Base-by-base conservation (phyloP, 2,113 vertebrate species). In the Ariopsis seemanni region DNA sequence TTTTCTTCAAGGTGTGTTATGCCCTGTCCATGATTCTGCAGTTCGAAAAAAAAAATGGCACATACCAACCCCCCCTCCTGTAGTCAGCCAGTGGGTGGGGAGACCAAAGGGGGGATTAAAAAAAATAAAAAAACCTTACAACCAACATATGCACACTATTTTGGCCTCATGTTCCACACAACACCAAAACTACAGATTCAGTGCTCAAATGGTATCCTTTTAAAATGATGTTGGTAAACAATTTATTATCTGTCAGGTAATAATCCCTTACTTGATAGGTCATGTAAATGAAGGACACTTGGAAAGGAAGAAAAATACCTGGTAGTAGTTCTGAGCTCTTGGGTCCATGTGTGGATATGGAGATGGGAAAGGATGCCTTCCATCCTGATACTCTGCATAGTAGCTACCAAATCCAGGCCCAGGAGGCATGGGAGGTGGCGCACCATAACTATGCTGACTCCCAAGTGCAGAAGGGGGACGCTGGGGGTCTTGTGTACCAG, bases 311-410 rank as follows among this genome's bases (percentile, higher is more conserved):
- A 42, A 62, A 7, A 62, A 22, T 94, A 99, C 98, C 95, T 96
- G 95, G 91, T 97, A 98, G 90, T 97, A 98, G n/a, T 95, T 94
- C 42, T 97, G 95, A 83, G 94, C 30, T 87, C 97, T 96, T 1
- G 97, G 95, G 84, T 98, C 97, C 88, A 93, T 84, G 0, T 92
- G 92, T 4, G 94, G 95, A 53, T 97, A 98, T 0, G 93, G 92
- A 5, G 94, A 91, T 0, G 92, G 94, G 89, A 97, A 97, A 0
- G 94, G 93, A 2, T 92, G 82, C 89, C 94, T 94, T 91, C 90
- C 78, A 62, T 96, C 94, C 0, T 93, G 93, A 90, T 96, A 98
- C 85, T 96, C 93, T 42, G 91, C 90, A 88, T 95, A 94, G 89
- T 95, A 95, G n/a, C 91, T 90, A 75, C 93, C 83, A 60, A 95